Percentiles rank a stretch among this genome's conserved stretches.
Conservation (phyloP, 2,113 vertebrate species). For the Trichechus manatus region DNA sequence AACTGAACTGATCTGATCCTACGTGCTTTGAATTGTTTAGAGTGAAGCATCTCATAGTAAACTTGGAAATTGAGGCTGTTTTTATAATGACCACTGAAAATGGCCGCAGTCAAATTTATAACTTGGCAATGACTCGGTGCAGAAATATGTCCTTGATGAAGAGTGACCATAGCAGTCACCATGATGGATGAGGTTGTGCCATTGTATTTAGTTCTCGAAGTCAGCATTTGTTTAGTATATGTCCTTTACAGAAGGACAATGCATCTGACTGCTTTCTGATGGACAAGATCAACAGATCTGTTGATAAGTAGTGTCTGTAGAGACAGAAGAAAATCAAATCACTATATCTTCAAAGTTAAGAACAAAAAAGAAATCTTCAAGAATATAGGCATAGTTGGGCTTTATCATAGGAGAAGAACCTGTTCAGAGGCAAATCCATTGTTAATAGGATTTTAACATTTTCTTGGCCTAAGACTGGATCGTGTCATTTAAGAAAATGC, state of each 20-base stretch:
- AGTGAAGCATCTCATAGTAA: not conserved
- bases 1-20: not conserved
- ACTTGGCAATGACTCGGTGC: not conserved
- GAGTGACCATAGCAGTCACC: not conserved
- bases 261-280: not conserved
- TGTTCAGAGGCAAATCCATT: slow-evolving; percentile 73
- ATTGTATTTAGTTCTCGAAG: not conserved
- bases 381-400: not conserved
- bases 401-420: not conserved
- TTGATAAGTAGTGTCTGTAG: not conserved
- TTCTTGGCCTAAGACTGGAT: slow-evolving; percentile 70
- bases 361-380: slow-evolving; percentile 1
- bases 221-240: not conserved
- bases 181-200: not conserved
- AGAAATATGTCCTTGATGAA: not conserved
- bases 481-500: slow-evolving; percentile 78
- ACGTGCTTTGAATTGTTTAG: not conserved
- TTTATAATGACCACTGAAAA: not conserved
- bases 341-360: not conserved
- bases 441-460: slow-evolving; percentile 74
- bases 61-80: not conserved
- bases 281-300: not conserved
- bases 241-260: not conserved
- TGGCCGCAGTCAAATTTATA: not conserved
- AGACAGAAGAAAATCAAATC: slow-evolving; percentile 1